Conservation (phyloP, 2,797 vertebrate species). For the Rhincodon typus region DNA sequence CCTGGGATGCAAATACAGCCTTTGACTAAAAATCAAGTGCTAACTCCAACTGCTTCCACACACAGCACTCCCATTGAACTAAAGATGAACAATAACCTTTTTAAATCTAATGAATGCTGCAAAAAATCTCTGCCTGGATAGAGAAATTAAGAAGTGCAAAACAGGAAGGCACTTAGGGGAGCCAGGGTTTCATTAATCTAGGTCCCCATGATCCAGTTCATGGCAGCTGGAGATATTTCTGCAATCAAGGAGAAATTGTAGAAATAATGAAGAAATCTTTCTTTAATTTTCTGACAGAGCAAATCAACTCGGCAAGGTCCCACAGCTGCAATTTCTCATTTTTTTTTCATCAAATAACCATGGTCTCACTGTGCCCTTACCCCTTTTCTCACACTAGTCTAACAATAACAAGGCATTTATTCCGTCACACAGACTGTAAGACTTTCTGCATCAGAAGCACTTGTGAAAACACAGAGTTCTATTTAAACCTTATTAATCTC, state of each 20-base stretch:
- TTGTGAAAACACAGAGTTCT: not conserved
- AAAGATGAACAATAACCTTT: not conserved
- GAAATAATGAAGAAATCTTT: slow-evolving; percentile 1
- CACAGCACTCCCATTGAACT: not conserved
- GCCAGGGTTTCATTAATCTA: not conserved
- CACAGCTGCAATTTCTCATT: not conserved
- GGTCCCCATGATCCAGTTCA: not conserved
- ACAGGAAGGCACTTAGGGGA: not conserved
- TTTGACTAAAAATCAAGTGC: not conserved
- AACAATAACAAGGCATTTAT: not conserved
- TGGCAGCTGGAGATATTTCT: not conserved
- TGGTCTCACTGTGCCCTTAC: not conserved
- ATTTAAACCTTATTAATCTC: not conserved
- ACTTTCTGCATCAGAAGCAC: not conserved
- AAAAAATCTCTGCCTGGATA: not conserved
- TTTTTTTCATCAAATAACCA: not conserved
- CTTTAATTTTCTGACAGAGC: slow-evolving; percentile 16
- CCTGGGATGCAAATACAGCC: not conserved
- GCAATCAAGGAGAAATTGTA: not conserved
- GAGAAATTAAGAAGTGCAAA: slow-evolving; percentile 3
- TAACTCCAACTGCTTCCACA: not conserved
- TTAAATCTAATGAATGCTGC: not conserved
- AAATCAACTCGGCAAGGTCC: not conserved
- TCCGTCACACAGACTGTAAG: not conserved
- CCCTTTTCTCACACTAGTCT: not conserved